Percentiles rank a stretch among this genome's conserved stretches.
Evolutionary conservation across 2,113 vertebrate genomes (phyloP).

Genomic region (Anser brachyrhynchus): DNA sequence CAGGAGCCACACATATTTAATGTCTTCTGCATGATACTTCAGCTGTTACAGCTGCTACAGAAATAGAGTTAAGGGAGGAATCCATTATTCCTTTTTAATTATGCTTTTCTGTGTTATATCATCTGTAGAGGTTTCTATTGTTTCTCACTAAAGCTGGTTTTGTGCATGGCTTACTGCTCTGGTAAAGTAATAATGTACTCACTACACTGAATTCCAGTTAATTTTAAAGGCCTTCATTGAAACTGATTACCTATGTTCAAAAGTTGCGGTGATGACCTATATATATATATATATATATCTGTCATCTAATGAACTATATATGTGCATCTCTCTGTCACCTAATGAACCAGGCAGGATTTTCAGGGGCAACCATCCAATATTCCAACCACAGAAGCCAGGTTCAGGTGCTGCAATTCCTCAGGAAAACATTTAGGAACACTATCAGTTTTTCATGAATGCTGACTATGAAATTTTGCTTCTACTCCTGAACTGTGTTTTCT

Average conservation of each 20-base stretch:
- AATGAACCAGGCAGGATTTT: neutral
- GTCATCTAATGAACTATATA: neutral
- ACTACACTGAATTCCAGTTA: neutral
- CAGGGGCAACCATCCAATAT: neutral
- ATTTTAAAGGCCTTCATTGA: neutral
- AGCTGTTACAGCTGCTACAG: neutral
- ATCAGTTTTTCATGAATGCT: neutral
- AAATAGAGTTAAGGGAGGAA: neutral
- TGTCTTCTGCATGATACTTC: neutral
- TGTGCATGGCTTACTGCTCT: neutral
- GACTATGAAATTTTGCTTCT: neutral
- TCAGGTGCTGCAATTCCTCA: neutral
- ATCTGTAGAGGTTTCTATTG: neutral
- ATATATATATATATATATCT: neutral
- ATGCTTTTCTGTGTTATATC: neutral
- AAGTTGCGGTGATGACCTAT: neutral
- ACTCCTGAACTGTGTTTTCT: neutral
- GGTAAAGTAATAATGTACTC: neutral
- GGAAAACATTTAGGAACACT: neutral
- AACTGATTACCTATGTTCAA: neutral
- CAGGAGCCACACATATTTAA: neutral
- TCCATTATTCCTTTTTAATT: neutral
- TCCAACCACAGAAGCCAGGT: rapidly evolving
- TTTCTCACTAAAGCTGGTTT: neutral
- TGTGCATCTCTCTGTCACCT: neutral